A percentile compares a stretch with the other conserved stretches of the same genome.
Conservation (phyloP, 92 coral and sea anemone species). For the Parazoanthus swiftii region DNA sequence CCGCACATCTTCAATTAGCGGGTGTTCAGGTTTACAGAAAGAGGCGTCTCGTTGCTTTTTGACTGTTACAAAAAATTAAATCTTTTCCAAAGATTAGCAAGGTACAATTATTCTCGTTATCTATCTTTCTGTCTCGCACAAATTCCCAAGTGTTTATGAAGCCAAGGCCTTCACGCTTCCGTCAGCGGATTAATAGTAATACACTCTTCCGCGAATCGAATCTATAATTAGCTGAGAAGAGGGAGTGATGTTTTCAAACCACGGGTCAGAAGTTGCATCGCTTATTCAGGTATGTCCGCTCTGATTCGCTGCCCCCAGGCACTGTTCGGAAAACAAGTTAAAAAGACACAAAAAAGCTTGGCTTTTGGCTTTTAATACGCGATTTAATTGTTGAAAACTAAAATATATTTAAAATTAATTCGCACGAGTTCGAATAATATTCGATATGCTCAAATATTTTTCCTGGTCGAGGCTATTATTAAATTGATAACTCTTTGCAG, state of each 20-base stretch:
- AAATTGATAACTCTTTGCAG: not conserved
- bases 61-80: not conserved
- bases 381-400: no score
- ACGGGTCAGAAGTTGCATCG: no score
- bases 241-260: no score
- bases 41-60: not conserved
- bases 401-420: no score
- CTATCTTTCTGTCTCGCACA: not conserved
- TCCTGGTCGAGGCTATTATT: not conserved
- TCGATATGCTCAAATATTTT: not conserved
- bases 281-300: not conserved
- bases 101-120: not conserved
- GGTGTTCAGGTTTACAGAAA: not conserved
- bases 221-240: not conserved
- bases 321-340: not conserved
- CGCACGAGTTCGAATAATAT: not conserved
- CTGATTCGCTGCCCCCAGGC: slow-evolving; percentile 4
- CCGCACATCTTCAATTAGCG: not conserved
- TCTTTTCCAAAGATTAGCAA: not conserved
- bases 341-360: slow-evolving; percentile 1
- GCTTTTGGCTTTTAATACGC: not conserved
- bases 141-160: not conserved
- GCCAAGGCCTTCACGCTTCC: not conserved
- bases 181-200: not conserved
- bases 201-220: not conserved